Evolutionary conservation across 2,797 vertebrate species (phyloP).

Genomic region (Danio aesculapii): DNA sequence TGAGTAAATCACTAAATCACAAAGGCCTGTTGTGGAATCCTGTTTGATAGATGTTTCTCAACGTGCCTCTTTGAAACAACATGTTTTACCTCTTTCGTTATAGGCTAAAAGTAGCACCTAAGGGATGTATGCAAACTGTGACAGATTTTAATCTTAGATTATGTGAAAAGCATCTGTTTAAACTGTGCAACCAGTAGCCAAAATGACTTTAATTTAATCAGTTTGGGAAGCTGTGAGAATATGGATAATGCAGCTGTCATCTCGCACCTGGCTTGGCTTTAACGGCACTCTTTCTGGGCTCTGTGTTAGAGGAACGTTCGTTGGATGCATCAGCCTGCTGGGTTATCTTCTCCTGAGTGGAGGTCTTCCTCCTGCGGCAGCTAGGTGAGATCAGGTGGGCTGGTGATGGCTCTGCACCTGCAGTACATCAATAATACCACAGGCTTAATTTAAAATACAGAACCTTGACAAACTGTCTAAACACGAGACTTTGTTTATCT

Average conservation of each 20-base stretch:
- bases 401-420: constrained; percentile 94
- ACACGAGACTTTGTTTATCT: constrained; percentile 1
- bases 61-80: constrained; percentile 16
- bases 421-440: background rate
- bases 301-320: constrained; percentile 76
- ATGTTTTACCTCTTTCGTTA: constrained; percentile 5
- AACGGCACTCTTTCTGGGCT: constrained; percentile 71
- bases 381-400: constrained; percentile 88
- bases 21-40: constrained; percentile 18
- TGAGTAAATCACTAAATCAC: constrained; percentile 10
- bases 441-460: constrained; percentile 6
- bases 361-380: constrained; percentile 81
- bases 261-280: constrained; percentile 88
- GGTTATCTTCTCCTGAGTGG: constrained; percentile 75
- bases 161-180: constrained; percentile 5
- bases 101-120: constrained; percentile 4
- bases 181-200: background rate
- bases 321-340: constrained; percentile 72
- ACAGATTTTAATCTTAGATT: background rate
- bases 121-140: background rate
- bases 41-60: background rate
- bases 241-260: constrained; percentile 6
- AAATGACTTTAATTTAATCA: constrained; percentile 2
- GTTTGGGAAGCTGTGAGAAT: constrained; percentile 2
- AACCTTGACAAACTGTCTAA: constrained; percentile 2